Conservation (phyloP, 2,888 invertebrate genomes). For the Drosophila phalerata region DNA sequence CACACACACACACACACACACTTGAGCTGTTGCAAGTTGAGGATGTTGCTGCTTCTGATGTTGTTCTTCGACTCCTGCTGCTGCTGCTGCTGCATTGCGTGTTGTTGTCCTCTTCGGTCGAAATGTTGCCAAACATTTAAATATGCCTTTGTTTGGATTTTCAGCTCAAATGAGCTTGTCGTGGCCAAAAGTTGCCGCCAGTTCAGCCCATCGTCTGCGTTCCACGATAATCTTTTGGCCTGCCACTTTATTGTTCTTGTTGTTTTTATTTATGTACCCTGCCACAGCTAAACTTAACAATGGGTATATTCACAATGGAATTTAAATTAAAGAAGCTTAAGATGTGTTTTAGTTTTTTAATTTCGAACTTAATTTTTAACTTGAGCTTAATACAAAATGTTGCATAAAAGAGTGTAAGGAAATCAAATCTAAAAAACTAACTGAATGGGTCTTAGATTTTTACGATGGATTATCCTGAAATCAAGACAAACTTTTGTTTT, state of each 20-base stretch:
- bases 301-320: slow-evolving; percentile 18
- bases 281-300: not conserved
- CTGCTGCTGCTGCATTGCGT: slow-evolving; percentile 27
- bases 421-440: too few species aligned
- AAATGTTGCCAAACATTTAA: slow-evolving; percentile 76
- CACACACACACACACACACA: slow-evolving; percentile 12
- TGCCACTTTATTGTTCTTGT: slow-evolving; percentile 29
- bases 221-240: slow-evolving; percentile 57
- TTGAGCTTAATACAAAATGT: too few species aligned
- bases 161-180: slow-evolving; percentile 66
- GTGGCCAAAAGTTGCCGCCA: slow-evolving; percentile 60
- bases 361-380: too few species aligned
- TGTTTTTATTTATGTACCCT: slow-evolving; percentile 36
- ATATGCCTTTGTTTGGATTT: slow-evolving; percentile 80
- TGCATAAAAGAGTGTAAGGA: not conserved
- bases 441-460: too few species aligned
- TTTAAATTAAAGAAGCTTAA: not conserved
- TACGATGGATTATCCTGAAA: too few species aligned
- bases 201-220: slow-evolving; percentile 43
- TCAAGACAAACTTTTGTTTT: too few species aligned
- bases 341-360: too few species aligned
- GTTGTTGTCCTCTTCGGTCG: slow-evolving; percentile 20
- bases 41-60: slow-evolving; percentile 22
- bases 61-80: slow-evolving; percentile 20
- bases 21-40: slow-evolving; percentile 17